These are phyloP conservation scores for Oreohelix idahoensis DNA, from an alignment of 1,140 invertebrate species.

Conservation along the genomic window DNA sequence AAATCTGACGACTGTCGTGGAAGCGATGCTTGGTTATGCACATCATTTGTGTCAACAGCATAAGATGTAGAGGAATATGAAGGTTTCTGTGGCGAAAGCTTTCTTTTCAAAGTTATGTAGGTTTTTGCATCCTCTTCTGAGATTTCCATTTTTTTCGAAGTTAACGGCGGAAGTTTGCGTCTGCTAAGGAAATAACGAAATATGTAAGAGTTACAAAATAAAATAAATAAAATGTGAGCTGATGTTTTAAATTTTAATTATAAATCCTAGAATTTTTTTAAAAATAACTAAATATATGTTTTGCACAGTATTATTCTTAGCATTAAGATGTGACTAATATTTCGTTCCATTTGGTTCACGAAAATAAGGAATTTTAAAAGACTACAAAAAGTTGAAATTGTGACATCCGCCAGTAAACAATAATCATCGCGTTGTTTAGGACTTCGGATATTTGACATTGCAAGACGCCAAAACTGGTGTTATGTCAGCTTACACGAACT, in stretches of 20 bases:
- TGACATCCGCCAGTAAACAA: background rate
- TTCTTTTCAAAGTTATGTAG: constrained; percentile 34
- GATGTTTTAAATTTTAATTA: background rate
- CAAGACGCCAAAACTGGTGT: background rate
- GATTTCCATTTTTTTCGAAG: constrained; percentile 9
- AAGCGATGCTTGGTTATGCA: constrained; percentile 1
- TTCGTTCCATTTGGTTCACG: too few relatives aligned
- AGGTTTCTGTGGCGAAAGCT: constrained; percentile 30
- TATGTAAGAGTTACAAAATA: background rate
- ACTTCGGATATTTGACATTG: background rate
- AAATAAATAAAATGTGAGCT: background rate
- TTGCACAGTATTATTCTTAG: too few relatives aligned
- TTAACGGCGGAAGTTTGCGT: constrained; percentile 11
- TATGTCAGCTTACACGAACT: background rate
- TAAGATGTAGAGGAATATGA: constrained; percentile 2
- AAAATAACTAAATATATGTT: background rate
- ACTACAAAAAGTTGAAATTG: background rate
- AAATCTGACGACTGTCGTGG: constrained; percentile 4
- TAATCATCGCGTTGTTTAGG: background rate
- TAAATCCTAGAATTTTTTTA: background rate
- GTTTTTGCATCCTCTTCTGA: constrained; percentile 30
- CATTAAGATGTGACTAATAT: too few relatives aligned
- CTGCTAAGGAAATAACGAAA: constrained; percentile 11
- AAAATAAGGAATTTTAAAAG: background rate
- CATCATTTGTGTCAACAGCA: constrained; percentile 12